Conservation (phyloP, 1,140 invertebrate genomes). For the Rhyacophila brunnea region DNA sequence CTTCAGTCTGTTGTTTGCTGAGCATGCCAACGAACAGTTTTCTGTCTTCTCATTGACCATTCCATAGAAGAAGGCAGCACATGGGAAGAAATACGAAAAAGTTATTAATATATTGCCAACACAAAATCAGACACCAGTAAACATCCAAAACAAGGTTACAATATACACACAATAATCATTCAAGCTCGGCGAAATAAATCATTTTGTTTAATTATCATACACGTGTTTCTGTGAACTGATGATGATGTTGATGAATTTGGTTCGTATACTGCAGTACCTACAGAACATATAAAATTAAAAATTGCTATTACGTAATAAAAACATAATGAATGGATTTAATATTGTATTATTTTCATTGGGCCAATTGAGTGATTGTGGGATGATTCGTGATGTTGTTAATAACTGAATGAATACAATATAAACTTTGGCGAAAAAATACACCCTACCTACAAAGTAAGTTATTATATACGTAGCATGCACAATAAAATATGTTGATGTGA, state of each 20-base stretch:
- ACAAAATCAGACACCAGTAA: neutral
- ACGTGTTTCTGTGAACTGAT: slow-evolving; percentile 19
- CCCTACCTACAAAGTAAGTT: too few species aligned
- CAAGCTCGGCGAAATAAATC: slow-evolving; percentile 21
- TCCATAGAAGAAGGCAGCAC: slow-evolving; percentile 14
- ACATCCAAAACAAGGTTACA: slow-evolving; percentile 27
- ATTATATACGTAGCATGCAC: too few species aligned
- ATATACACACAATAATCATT: slow-evolving; percentile 34
- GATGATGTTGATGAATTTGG: neutral
- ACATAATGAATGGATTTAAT: slow-evolving; percentile 5
- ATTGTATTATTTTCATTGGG: neutral
- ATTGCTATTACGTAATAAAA: slow-evolving; percentile 12
- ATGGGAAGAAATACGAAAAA: slow-evolving; percentile 25
- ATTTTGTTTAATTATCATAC: slow-evolving; percentile 9
- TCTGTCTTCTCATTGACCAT: slow-evolving; percentile 68
- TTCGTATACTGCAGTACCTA: too few species aligned
- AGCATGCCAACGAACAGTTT: slow-evolving; percentile 99
- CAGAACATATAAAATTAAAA: slow-evolving; percentile 16
- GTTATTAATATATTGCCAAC: neutral
- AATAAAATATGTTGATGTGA: too few species aligned
- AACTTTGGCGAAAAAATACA: too few species aligned
- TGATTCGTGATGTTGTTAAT: too few species aligned
- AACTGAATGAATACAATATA: too few species aligned
- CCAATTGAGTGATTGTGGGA: neutral
- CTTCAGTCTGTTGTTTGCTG: slow-evolving; percentile 98